Conservation (phyloP, 2,888 invertebrate genomes). For the Tipula confusa region DNA sequence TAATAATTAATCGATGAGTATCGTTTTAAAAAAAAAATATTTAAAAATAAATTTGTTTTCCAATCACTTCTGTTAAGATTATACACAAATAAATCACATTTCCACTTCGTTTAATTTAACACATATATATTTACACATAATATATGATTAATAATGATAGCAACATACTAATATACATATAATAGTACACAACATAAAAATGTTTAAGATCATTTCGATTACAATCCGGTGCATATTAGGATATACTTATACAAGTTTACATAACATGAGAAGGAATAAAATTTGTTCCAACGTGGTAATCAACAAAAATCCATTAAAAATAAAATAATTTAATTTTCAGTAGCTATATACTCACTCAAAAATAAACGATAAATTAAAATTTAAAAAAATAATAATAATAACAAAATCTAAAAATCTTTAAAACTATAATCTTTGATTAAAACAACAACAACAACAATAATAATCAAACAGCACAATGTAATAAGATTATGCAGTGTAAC, state of each 20-base stretch:
- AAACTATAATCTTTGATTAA: constrained; percentile 25
- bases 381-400: background rate
- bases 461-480: no score
- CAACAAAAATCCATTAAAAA: constrained; percentile 15
- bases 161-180: background rate
- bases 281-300: constrained; percentile 9
- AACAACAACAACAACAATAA: background rate
- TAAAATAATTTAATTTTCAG: constrained; percentile 3
- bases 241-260: background rate
- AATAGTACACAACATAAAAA: background rate
- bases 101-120: background rate
- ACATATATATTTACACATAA: background rate
- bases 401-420: no score
- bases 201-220: background rate
- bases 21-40: no score
- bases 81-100: background rate
- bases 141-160: background rate
- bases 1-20: no score
- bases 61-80: background rate
- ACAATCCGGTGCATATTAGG: background rate
- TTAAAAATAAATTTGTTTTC: no score
- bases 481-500: background rate
- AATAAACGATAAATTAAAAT: constrained; percentile 25
- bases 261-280: background rate
- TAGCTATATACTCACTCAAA: constrained; percentile 3